Base-by-base conservation (phyloP, 30 jellyfish, hydroid and myxozoan genomes). In the Rhopilema esculentum region DNA sequence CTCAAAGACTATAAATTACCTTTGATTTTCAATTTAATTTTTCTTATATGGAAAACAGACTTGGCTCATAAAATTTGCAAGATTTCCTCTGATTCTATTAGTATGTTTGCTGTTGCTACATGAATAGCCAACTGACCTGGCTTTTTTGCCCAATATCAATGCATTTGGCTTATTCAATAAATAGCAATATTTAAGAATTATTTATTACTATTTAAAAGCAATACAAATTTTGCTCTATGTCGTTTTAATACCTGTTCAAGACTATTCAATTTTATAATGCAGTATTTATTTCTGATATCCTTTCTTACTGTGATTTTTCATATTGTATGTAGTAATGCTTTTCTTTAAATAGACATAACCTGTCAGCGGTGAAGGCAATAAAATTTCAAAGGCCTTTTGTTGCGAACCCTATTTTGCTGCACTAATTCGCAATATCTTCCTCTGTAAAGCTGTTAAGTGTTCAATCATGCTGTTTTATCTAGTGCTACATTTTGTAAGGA, bases 1-100 rank as follows among this genome's bases (percentile, higher is more conserved):
- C 87, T 76, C 87, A 76, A 51, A 76, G 49, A 49, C 62, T 66
- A 18, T 76, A 20, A 76, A 76, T 76, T 76, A 30, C 64, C 87
- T 76, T 76, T 76, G 87, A 51, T 76, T 76, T 57, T 7, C 65
- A 76, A 27, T 23, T 76, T 53, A 26, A 53, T 52, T 61, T 61
- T 74, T 19, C 62, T 52, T 52, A 9, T 26, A 53, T 27, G 64
- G 75, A 76, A 52, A 76, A 76, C 76, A 17, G 76, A 57, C 87
- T 76, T 76, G 40, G 63, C 53, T 30, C 65, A 76, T 76, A 75
- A 28, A 52, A 76, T 51, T 51, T 76, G 49, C 85, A 19, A 12
- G 72, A 50, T 21, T 32, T 12, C 32, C 28, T n/a, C 27, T 76
- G 63, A 76, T 76, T 53, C 87, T 32, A 51, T 76, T 76, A 50